Conservation (phyloP, 2,113 vertebrate genomes). For the Campylomormyrus tamandua region DNA sequence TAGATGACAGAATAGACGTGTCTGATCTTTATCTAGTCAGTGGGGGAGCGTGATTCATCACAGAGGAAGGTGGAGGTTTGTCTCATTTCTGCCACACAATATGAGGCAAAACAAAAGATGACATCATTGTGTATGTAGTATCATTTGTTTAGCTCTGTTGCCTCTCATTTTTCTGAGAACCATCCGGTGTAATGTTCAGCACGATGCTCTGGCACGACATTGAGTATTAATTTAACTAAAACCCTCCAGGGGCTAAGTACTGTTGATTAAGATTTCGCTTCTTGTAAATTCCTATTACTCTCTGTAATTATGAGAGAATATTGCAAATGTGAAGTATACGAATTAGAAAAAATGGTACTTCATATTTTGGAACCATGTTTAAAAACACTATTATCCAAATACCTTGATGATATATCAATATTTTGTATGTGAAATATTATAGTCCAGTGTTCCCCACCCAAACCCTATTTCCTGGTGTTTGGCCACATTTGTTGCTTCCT, state of each 20-base stretch:
- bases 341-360: not conserved
- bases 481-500: not conserved
- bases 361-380: not conserved
- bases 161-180: constrained; percentile 3
- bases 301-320: constrained; percentile 18
- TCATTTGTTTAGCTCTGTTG: not conserved
- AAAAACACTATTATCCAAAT: not conserved
- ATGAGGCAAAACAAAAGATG: constrained; percentile 1
- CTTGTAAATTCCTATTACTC: constrained; percentile 24
- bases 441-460: not conserved
- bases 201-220: constrained; percentile 12
- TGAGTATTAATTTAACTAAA: constrained; percentile 22
- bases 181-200: not conserved
- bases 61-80: not conserved
- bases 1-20: not conserved
- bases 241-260: constrained; percentile 16
- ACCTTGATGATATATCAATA: not conserved
- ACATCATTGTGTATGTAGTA: not conserved
- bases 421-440: not conserved
- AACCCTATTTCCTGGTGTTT: not conserved
- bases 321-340: not conserved
- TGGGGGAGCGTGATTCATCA: not conserved
- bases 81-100: not conserved
- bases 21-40: not conserved
- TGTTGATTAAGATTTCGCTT: constrained; percentile 22